Conservation (phyloP, 2,113 vertebrate genomes). For the Chaenocephalus aceratus region DNA sequence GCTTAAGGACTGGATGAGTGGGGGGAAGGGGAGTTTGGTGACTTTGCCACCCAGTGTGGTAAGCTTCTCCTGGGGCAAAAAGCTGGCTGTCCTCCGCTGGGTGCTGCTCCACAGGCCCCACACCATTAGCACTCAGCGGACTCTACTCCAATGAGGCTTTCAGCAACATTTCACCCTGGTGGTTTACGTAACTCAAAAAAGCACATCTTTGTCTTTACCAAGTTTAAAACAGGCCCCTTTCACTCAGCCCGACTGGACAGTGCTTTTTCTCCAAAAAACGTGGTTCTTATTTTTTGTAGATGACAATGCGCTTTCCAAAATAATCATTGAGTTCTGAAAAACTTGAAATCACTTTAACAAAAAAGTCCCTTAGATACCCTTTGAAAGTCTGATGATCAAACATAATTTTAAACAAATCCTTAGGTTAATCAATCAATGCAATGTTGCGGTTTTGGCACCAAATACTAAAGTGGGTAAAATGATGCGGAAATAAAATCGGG, state of each 20-base stretch:
- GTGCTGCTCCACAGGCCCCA: slow-evolving; percentile 44
- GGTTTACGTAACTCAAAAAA: slow-evolving; percentile 35
- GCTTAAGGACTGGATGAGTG: slow-evolving; percentile 48
- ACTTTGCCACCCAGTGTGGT: slow-evolving; percentile 71
- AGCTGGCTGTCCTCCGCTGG: slow-evolving; percentile 50
- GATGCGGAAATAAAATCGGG: no score
- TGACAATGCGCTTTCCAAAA: neutral
- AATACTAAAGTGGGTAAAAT: neutral
- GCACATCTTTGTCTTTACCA: slow-evolving; percentile 22
- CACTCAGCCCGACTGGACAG: neutral
- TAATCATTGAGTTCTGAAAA: neutral
- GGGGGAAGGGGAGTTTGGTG: slow-evolving; percentile 47
- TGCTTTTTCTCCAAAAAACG: no score
- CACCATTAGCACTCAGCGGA: slow-evolving; percentile 32
- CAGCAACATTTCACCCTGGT: slow-evolving; percentile 39
- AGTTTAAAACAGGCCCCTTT: slow-evolving; percentile 12
- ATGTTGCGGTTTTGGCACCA: neutral
- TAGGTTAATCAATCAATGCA: no score
- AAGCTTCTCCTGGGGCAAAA: slow-evolving; percentile 46
- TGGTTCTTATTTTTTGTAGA: no score
- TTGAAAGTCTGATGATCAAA: neutral
- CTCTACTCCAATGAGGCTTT: slow-evolving; percentile 41
- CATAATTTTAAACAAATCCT: no score
- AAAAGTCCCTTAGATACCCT: neutral
- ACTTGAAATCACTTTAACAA: neutral